These are phyloP conservation scores for Cirrhinus mrigala DNA, from an alignment of 2,797 vertebrate genomes.

Conservation along the genomic window DNA sequence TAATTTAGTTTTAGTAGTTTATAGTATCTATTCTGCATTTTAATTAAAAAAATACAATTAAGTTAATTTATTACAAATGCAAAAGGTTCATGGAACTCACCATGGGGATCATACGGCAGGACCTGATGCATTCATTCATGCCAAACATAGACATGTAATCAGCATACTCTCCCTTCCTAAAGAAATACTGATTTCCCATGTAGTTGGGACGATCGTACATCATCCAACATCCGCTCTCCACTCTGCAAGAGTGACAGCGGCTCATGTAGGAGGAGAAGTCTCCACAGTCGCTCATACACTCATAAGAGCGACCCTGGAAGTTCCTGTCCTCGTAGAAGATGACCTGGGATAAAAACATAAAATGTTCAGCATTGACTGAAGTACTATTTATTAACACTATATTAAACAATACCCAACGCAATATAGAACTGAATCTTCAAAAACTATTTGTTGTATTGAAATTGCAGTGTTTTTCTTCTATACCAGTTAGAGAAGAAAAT, in stretches of 20 bases:
- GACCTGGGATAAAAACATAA: slow-evolving; percentile 63
- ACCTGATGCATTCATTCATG: slow-evolving; percentile 62
- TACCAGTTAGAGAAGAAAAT: not conserved
- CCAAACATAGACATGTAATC: slow-evolving; percentile 69
- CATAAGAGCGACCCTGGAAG: slow-evolving; percentile 78
- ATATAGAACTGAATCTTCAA: not conserved
- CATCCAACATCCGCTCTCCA: slow-evolving; percentile 73
- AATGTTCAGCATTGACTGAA: not conserved
- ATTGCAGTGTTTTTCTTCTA: not conserved
- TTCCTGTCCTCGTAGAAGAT: slow-evolving; percentile 80
- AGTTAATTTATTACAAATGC: not conserved
- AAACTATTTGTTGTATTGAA: not conserved
- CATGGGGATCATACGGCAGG: slow-evolving; percentile 60
- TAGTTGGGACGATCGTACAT: slow-evolving; percentile 71
- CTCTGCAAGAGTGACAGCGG: slow-evolving; percentile 76
- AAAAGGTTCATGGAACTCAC: slow-evolving; percentile 34
- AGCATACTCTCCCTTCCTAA: slow-evolving; percentile 68
- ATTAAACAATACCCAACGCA: too few relatives aligned
- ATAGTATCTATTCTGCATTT: too few relatives aligned
- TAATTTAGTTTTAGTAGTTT: not conserved
- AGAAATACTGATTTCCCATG: slow-evolving; percentile 68
- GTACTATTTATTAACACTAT: not conserved
- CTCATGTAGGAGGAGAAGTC: slow-evolving; percentile 78
- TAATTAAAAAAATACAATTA: too few relatives aligned
- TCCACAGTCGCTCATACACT: slow-evolving; percentile 76